Evolutionary conservation across 2,888 invertebrate genomes (phyloP).

Genomic region (Euzetes globulus): DNA sequence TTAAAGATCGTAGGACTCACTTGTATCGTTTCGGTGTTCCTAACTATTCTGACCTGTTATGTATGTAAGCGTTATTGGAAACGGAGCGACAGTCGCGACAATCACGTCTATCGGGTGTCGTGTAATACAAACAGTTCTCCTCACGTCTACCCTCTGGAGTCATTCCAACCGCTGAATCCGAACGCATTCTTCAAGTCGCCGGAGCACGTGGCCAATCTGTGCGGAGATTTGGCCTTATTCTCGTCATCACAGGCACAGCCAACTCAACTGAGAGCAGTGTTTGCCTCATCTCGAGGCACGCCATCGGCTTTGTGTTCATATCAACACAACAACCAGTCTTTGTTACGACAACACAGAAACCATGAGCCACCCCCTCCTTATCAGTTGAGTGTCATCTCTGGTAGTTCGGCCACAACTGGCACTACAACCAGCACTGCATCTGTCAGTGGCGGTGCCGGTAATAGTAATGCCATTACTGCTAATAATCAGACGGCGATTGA

Average conservation of each 20-base stretch:
- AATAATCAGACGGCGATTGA: constrained; percentile 11
- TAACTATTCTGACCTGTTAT: constrained; percentile 26
- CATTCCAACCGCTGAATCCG: constrained; percentile 26
- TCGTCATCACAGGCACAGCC: constrained; percentile 3
- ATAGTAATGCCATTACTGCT: constrained; percentile 14
- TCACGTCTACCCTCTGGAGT: constrained; percentile 13
- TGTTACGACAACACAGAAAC: constrained; percentile 7
- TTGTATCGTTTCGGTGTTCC: constrained; percentile 26
- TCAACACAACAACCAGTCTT: constrained; percentile 12
- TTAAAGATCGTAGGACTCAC: constrained; percentile 17
- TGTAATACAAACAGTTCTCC: constrained; percentile 9
- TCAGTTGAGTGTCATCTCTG: constrained; percentile 29
- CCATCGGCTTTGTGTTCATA: constrained; percentile 25
- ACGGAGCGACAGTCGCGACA: constrained; percentile 16
- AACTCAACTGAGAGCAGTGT: constrained; percentile 16
- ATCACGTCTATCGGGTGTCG: constrained; percentile 20
- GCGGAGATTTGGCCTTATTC: constrained; percentile 7
- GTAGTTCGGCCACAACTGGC: background rate
- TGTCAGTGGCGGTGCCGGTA: constrained; percentile 8
- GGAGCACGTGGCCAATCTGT: constrained; percentile 17
- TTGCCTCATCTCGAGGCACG: constrained; percentile 3
- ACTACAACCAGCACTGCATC: background rate
- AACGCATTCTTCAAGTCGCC: constrained; percentile 24
- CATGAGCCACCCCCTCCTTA: constrained; percentile 17
- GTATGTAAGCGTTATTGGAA: constrained; percentile 26